These are phyloP conservation scores for Glossophaga mutica DNA, from an alignment of 2,797 vertebrate species.

Conservation along the genomic window DNA sequence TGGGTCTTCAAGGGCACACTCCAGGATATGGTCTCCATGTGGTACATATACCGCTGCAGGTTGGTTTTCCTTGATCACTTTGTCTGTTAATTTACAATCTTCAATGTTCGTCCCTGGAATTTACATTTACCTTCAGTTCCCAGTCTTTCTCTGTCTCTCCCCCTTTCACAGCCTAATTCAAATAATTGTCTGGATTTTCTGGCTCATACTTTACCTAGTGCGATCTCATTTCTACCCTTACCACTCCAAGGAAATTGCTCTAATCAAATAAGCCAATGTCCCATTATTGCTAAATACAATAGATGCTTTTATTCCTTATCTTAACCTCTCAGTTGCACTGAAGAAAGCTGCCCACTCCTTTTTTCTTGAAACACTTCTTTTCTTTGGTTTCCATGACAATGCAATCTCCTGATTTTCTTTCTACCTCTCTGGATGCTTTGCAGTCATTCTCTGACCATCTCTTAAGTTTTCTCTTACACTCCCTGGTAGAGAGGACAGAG, in stretches of 20 bases:
- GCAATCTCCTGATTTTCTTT: neutral
- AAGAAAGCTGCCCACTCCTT: constrained; percentile 1
- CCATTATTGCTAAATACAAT: constrained; percentile 11
- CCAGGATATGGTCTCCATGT: constrained; percentile 87
- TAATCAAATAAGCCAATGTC: neutral
- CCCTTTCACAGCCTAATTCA: neutral
- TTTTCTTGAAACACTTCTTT: neutral
- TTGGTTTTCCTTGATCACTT: constrained; percentile 89
- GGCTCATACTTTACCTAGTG: neutral
- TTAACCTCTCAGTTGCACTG: neutral
- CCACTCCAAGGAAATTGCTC: neutral
- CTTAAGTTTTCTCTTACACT: neutral
- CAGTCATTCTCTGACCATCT: neutral
- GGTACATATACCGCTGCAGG: constrained; percentile 78
- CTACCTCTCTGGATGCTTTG: neutral
- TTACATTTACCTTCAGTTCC: neutral
- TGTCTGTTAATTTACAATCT: neutral
- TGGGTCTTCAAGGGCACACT: too few relatives aligned
- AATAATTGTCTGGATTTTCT: neutral
- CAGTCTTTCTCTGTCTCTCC: neutral
- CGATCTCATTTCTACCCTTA: neutral
- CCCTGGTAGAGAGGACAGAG: neutral
- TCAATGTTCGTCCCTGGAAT: neutral
- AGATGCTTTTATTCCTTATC: neutral
- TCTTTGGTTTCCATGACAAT: constrained; percentile 59